These are phyloP conservation scores for Brachirus orientalis DNA, from an alignment of 2,113 vertebrate genomes.

Conservation along the genomic window DNA sequence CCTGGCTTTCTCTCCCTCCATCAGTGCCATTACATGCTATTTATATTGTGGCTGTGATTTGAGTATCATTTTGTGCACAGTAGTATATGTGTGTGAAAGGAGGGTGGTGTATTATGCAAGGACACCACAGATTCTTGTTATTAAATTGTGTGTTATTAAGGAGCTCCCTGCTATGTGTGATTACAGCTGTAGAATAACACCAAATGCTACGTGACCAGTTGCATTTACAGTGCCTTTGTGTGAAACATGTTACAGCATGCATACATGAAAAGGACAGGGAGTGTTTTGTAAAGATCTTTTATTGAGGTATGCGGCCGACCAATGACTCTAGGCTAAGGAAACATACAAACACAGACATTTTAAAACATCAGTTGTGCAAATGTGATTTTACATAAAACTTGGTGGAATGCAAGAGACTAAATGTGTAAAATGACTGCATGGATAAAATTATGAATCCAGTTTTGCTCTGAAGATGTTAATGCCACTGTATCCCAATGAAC, in stretches of 20 bases:
- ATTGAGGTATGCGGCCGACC: constrained; percentile 60
- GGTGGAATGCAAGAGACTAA: constrained; percentile 7
- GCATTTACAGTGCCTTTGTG: neutral
- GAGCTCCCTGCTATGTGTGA: neutral
- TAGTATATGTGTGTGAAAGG: constrained; percentile 2
- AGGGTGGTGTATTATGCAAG: constrained; percentile 32
- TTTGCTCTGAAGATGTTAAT: constrained; percentile 10
- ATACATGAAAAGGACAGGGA: neutral
- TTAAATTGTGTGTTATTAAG: constrained; percentile 19
- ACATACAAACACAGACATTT: constrained; percentile 52
- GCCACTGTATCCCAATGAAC: too few species aligned
- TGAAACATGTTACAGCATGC: neutral
- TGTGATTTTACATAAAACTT: constrained; percentile 42
- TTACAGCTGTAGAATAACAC: constrained; percentile 15
- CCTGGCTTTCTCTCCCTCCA: constrained; percentile 34
- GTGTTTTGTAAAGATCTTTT: constrained; percentile 61
- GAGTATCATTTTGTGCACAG: constrained; percentile 23
- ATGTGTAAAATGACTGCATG: constrained; percentile 6
- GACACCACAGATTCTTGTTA: neutral
- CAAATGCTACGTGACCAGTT: neutral
- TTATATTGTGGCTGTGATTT: constrained; percentile 35
- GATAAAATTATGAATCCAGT: constrained; percentile 40
- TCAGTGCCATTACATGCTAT: constrained; percentile 28
- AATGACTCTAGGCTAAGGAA: constrained; percentile 24
- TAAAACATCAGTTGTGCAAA: constrained; percentile 35